Conservation (phyloP, 2,113 vertebrate species). For the Hoplias malabaricus region DNA sequence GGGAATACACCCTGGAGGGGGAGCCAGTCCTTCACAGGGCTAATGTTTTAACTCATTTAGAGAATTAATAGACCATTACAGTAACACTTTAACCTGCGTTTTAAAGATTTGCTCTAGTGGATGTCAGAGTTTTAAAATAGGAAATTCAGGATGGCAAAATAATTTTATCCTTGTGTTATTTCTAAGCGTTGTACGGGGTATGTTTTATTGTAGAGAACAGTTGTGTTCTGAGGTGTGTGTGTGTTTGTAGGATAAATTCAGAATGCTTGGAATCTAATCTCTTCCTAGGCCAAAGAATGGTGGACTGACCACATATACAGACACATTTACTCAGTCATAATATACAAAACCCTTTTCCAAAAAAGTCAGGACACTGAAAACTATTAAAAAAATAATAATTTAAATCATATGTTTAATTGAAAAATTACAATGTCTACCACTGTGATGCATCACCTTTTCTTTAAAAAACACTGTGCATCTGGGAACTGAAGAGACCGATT, state of each 20-base stretch:
- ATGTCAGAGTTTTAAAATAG: background rate
- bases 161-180: background rate
- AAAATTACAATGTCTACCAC: no score
- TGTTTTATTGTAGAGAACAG: background rate
- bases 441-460: no score
- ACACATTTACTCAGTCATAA: no score
- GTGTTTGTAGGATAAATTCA: conserved; percentile 24
- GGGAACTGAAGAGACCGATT: no score
- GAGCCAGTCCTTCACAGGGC: no score
- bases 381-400: no score
- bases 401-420: no score
- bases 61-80: background rate
- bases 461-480: no score
- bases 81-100: background rate
- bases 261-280: conserved; percentile 51
- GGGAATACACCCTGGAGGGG: no score
- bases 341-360: no score
- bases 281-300: conserved; percentile 23
- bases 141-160: background rate
- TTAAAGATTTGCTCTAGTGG: background rate
- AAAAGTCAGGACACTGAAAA: no score
- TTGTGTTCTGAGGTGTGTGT: background rate
- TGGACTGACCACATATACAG: background rate
- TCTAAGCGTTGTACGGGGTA: background rate
- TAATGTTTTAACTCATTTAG: background rate